Evolutionary conservation across 2,113 vertebrate species (phyloP).

Genomic region (Rana temporaria): DNA sequence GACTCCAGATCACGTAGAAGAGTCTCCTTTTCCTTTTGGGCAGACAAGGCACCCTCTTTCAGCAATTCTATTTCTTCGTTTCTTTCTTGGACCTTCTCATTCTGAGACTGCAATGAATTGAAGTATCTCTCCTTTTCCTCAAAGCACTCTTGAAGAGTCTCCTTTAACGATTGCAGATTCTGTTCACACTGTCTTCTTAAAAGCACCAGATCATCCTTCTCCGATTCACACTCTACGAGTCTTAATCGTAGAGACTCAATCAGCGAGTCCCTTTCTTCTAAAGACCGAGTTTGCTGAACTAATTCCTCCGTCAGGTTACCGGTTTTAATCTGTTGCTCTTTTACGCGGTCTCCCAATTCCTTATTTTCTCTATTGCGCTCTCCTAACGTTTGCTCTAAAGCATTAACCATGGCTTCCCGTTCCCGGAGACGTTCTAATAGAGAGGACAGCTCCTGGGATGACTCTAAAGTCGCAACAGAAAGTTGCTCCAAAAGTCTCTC

Average conservation of each 20-base stretch:
- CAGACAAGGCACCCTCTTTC: neutral
- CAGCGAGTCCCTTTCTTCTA: constrained; percentile 61
- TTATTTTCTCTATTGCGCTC: constrained; percentile 60
- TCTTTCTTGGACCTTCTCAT: neutral
- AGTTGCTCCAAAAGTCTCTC: constrained; percentile 57
- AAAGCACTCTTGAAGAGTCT: neutral
- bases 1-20: neutral
- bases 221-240: constrained; percentile 64
- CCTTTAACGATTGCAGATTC: constrained; percentile 4
- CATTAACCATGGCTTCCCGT: constrained; percentile 61
- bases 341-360: constrained; percentile 57
- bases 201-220: constrained; percentile 23
- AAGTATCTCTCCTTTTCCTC: constrained; percentile 20
- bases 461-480: constrained; percentile 61
- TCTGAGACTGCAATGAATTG: constrained; percentile 7
- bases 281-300: constrained; percentile 60
- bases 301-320: constrained; percentile 57
- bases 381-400: constrained; percentile 60
- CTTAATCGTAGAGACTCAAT: constrained; percentile 62
- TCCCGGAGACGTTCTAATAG: constrained; percentile 61
- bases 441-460: constrained; percentile 46
- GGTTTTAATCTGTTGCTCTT: constrained; percentile 59
- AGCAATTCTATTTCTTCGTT: neutral
- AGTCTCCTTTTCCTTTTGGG: constrained; percentile 35
- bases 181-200: neutral